These are phyloP conservation scores for Brenthis ino DNA, from an alignment of 2,888 invertebrate species.

Conservation along the genomic window DNA sequence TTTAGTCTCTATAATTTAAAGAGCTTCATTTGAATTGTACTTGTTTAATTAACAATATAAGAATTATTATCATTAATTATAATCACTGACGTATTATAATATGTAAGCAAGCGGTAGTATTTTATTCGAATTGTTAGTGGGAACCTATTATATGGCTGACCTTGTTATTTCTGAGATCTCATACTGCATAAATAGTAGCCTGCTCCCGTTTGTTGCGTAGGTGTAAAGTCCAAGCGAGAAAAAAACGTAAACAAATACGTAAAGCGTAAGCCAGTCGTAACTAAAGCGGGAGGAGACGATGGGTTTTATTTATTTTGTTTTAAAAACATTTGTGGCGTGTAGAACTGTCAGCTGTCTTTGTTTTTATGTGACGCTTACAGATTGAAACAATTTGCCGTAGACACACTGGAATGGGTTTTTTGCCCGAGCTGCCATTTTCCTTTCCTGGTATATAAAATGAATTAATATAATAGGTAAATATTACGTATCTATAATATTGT, in stretches of 20 bases:
- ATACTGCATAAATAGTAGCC: constrained; percentile 30
- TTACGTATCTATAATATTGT: background rate
- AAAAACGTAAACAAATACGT: constrained; percentile 65
- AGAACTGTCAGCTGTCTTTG: constrained; percentile 39
- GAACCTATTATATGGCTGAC: constrained; percentile 32
- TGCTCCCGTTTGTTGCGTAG: constrained; percentile 39
- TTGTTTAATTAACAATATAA: constrained; percentile 2
- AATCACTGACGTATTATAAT: constrained; percentile 4
- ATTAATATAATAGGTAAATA: background rate
- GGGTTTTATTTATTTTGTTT: constrained; percentile 53
- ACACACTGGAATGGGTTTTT: constrained; percentile 24
- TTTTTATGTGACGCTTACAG: constrained; percentile 32
- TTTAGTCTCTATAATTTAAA: too few species aligned
- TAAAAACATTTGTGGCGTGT: constrained; percentile 34
- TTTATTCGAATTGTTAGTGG: constrained; percentile 20
- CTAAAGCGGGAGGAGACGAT: constrained; percentile 60
- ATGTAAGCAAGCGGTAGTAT: constrained; percentile 26
- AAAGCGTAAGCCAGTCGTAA: constrained; percentile 54
- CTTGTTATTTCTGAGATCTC: constrained; percentile 39
- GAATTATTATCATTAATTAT: background rate
- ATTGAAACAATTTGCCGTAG: constrained; percentile 6
- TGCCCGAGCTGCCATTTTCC: background rate
- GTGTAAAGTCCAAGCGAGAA: constrained; percentile 43
- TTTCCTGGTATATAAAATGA: background rate
- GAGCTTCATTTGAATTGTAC: too few species aligned